Percentiles rank a stretch among this genome's conserved stretches.
Conservation (phyloP, 2,888 invertebrate species). For the Protonemura montana region DNA sequence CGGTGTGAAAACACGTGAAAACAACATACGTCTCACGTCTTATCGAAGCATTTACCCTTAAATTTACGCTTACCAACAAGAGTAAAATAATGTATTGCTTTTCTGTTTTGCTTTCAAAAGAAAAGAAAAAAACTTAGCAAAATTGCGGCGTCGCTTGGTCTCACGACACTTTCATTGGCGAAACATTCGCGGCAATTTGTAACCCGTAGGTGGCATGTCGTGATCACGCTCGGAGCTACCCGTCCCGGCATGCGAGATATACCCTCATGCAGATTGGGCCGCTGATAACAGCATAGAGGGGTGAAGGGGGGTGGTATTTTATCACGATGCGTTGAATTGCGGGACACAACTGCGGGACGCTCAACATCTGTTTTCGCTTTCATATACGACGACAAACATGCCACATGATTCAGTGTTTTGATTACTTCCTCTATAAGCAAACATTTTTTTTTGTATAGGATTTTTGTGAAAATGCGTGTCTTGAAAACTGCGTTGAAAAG, state of each 20-base stretch:
- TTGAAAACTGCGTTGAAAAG: too few species aligned
- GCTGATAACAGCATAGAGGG: not conserved
- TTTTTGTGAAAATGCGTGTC: not conserved
- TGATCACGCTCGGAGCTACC: too few species aligned
- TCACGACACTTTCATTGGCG: not conserved
- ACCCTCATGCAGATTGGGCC: not conserved
- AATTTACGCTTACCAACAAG: too few species aligned
- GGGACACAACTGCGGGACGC: not conserved
- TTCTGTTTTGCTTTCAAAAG: not conserved
- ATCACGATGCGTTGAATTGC: not conserved
- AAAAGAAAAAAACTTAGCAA: not conserved
- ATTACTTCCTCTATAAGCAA: not conserved
- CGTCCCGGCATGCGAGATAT: not conserved
- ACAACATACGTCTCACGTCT: too few species aligned
- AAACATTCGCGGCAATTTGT: not conserved
- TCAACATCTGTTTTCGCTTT: slow-evolving; percentile 1
- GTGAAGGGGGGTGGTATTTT: not conserved
- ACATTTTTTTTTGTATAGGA: not conserved
- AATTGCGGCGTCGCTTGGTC: not conserved
- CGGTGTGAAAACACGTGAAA: too few species aligned
- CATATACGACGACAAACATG: not conserved
- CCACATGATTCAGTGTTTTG: not conserved
- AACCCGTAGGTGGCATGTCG: not conserved
- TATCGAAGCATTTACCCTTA: too few species aligned
- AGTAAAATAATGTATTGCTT: not conserved